Percentiles rank a stretch among this genome's conserved stretches.
phyloP scores from a whole-genome alignment of 2,113 vertebrate species.

The Aptenodytes patagonicus region DNA sequence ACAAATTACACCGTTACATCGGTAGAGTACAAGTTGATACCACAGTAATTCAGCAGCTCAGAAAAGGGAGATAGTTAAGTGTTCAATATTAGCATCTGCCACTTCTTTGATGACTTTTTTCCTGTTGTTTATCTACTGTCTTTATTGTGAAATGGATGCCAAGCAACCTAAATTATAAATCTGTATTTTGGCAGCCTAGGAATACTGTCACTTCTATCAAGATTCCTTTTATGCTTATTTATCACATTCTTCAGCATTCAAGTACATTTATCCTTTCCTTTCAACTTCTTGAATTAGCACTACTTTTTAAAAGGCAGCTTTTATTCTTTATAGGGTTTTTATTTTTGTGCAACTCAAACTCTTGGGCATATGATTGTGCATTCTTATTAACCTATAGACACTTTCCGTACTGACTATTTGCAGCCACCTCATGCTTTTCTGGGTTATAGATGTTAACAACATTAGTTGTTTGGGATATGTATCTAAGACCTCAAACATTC shows the following conservation, averaged over 20 bases:
- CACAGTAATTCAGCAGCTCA: not conserved
- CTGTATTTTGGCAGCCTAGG: not conserved
- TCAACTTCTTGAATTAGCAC: not conserved
- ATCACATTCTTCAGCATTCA: not conserved
- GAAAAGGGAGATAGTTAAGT: not conserved
- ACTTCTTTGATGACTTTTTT: not conserved
- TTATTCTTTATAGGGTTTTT: not conserved
- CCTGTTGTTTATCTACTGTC: not conserved
- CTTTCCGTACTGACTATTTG: not conserved
- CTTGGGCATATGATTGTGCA: not conserved
- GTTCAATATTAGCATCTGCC: not conserved
- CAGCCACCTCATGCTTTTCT: not conserved
- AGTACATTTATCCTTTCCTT: not conserved
- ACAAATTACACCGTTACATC: not conserved
- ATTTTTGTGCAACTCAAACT: not conserved
- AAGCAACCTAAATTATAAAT: not conserved
- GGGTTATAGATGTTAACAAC: not conserved
- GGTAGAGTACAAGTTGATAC: not conserved
- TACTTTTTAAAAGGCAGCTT: not conserved
- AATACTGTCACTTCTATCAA: not conserved
- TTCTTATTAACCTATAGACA: not conserved
- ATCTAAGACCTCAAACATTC: not conserved
- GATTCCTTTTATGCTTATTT: not conserved
- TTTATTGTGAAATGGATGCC: not conserved
- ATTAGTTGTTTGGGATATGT: not conserved